Conservation (phyloP, 2,888 invertebrate species). For the Drosophila leonis region DNA sequence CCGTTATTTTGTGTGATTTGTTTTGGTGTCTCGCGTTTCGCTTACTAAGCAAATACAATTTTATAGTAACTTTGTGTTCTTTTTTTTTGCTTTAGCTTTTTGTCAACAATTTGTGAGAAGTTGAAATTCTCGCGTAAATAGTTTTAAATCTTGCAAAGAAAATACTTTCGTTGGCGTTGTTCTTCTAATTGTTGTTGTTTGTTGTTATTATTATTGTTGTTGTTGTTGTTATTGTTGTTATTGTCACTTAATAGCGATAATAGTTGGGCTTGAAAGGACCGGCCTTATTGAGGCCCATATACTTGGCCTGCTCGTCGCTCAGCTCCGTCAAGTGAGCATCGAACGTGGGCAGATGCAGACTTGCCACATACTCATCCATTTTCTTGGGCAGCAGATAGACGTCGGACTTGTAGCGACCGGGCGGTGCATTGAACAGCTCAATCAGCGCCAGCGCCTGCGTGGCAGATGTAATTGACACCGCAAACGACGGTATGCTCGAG, state of each 20-base stretch:
- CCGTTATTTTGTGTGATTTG: conserved; percentile 42
- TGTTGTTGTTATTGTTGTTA: conserved; percentile 67
- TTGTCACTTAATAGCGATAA: conserved; percentile 90
- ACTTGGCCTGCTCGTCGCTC: conserved; percentile 98
- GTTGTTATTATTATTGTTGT: conserved; percentile 19
- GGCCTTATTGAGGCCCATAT: conserved; percentile 98
- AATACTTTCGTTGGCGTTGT: conserved; percentile 82
- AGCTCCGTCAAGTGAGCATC: conserved; percentile 99
- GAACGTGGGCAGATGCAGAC: conserved; percentile 97
- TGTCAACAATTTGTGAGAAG: conserved; percentile 48
- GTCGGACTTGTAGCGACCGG: conserved; percentile 97
- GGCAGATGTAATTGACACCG: conserved; percentile 98
- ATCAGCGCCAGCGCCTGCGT: conserved; percentile 98
- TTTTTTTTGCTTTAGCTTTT: conserved; percentile 10
- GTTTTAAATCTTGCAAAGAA: conserved; percentile 72
- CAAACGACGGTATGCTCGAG: conserved; percentile 98
- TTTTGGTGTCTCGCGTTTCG: conserved; percentile 37
- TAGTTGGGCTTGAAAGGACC: conserved; percentile 99
- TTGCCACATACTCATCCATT: conserved; percentile 99
- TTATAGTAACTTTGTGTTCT: conserved; percentile 61
- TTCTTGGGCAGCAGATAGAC: conserved; percentile 99
- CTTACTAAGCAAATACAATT: conserved; percentile 51
- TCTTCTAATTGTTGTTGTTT: conserved; percentile 56
- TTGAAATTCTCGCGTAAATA: conserved; percentile 61
- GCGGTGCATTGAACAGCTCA: conserved; percentile 98